These are phyloP conservation scores for Philonicus albiceps DNA, from an alignment of 2,888 invertebrate genomes.

Conservation along the genomic window DNA sequence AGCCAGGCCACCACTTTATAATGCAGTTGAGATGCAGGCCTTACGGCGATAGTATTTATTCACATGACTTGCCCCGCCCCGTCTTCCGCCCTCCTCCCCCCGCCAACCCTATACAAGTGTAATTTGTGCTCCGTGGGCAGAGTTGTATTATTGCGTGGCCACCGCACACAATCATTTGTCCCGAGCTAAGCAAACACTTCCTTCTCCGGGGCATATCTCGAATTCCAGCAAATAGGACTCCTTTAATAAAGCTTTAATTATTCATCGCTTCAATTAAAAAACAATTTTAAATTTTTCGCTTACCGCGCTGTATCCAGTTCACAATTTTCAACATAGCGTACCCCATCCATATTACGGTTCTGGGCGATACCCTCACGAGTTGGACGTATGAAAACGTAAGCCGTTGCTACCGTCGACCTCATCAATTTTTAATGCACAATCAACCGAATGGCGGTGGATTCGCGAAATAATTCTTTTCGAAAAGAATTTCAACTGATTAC, in stretches of 20 bases:
- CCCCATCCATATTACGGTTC: too few species aligned
- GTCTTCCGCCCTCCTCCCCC: background rate
- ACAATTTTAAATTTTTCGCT: constrained; percentile 32
- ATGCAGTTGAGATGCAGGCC: constrained; percentile 39
- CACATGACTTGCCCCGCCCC: background rate
- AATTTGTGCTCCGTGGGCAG: background rate
- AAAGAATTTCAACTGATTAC: background rate
- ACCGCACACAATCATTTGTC: constrained; percentile 18
- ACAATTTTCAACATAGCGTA: constrained; percentile 16
- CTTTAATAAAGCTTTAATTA: constrained; percentile 45
- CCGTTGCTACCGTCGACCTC: background rate
- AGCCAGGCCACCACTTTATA: constrained; percentile 18
- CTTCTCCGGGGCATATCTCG: constrained; percentile 35
- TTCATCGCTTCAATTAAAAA: constrained; percentile 46
- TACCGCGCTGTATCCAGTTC: background rate
- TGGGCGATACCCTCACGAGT: background rate
- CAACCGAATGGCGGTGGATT: background rate
- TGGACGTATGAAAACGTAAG: background rate
- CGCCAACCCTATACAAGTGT: background rate
- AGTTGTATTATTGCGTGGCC: constrained; percentile 27
- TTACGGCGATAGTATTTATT: constrained; percentile 37
- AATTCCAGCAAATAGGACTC: constrained; percentile 28
- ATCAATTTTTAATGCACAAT: constrained; percentile 12
- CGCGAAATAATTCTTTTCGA: background rate
- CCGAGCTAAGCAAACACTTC: constrained; percentile 31